These are phyloP conservation scores for Eupristina koningsbergeri DNA, from an alignment of 1,140 invertebrate genomes.

Conservation along the genomic window DNA sequence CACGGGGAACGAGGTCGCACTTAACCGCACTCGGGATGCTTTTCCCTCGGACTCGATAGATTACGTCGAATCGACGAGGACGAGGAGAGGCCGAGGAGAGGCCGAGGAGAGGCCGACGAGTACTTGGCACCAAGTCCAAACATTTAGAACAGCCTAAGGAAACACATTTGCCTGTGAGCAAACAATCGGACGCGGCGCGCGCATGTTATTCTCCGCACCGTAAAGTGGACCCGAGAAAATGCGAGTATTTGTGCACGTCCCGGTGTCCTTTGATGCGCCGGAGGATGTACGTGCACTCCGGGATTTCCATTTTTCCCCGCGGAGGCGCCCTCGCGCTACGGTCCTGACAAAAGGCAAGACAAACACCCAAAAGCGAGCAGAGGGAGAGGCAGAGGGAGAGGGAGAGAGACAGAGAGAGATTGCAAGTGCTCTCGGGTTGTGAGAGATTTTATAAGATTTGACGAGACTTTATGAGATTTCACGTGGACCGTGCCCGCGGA, in stretches of 20 bases:
- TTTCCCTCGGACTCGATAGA: not conserved
- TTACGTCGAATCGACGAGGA: slow-evolving; percentile 57
- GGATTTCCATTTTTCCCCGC: slow-evolving; percentile 10
- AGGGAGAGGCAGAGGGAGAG: not conserved
- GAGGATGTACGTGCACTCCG: not conserved
- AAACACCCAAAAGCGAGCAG: not conserved
- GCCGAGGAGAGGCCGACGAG: slow-evolving; percentile 62
- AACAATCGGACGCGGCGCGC: slow-evolving; percentile 59
- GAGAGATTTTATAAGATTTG: slow-evolving; percentile 67
- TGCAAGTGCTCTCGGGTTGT: slow-evolving; percentile 66
- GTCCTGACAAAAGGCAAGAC: not conserved
- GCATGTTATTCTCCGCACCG: not conserved
- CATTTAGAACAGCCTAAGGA: slow-evolving; percentile 69
- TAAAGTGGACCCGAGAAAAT: not conserved
- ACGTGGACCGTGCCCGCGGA: not conserved
- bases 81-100: too few relatives aligned
- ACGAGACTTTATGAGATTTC: slow-evolving; percentile 66
- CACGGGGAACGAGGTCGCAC: not conserved
- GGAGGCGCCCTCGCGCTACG: not conserved
- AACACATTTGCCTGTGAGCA: slow-evolving; percentile 72
- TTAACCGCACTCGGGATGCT: not conserved
- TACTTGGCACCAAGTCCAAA: slow-evolving; percentile 65
- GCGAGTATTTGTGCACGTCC: not conserved
- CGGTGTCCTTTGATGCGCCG: slow-evolving; percentile 15
- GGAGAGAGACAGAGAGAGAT: not conserved